Conservation (phyloP, 2,797 vertebrate species). For the Tauraco hartlaubi region DNA sequence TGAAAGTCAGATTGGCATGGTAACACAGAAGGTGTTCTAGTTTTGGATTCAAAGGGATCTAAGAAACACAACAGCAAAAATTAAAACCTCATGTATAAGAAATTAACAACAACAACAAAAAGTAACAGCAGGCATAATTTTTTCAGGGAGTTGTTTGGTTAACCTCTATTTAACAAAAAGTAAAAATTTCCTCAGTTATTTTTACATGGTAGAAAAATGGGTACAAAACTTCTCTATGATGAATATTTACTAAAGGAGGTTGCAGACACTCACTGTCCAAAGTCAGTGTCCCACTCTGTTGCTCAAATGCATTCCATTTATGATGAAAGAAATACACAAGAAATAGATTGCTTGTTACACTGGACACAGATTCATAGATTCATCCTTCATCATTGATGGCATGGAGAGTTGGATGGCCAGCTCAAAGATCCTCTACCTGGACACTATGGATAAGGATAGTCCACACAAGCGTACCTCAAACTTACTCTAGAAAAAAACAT, state of each 20-base stretch:
- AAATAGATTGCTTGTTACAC: background rate
- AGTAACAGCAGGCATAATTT: background rate
- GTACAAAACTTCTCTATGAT: background rate
- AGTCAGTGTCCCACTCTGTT: background rate
- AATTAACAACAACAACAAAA: background rate
- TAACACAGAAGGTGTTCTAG: background rate
- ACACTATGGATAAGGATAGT: background rate
- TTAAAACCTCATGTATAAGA: background rate
- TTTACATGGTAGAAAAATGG: background rate
- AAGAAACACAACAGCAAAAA: constrained; percentile 8
- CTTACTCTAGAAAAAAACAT: background rate
- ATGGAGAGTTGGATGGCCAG: background rate
- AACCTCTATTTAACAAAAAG: background rate
- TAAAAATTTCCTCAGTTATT: background rate
- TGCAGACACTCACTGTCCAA: background rate
- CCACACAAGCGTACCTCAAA: background rate
- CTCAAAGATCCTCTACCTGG: background rate
- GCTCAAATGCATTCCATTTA: background rate
- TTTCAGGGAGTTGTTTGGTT: background rate
- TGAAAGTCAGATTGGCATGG: constrained; percentile 30
- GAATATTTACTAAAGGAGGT: background rate
- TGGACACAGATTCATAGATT: background rate
- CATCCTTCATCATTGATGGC: background rate
- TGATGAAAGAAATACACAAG: background rate
- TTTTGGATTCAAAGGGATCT: background rate